These are phyloP conservation scores for Lontra canadensis DNA, from an alignment of 2,113 vertebrate species.

Conservation along the genomic window DNA sequence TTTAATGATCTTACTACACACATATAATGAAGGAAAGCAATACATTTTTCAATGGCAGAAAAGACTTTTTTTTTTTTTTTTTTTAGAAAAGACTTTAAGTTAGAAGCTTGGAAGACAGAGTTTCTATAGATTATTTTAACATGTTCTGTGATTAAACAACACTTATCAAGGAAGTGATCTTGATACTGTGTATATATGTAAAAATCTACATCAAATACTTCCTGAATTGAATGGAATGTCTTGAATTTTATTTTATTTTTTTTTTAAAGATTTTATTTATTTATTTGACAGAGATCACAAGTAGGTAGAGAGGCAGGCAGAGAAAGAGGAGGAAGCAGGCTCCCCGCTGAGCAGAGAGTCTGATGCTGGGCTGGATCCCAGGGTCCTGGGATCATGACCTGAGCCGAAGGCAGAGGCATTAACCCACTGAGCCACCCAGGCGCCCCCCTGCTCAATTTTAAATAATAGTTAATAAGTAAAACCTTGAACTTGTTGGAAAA, in stretches of 20 bases:
- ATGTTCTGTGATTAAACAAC: background rate
- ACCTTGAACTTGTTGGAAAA: background rate
- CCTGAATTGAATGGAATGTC: background rate
- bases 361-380: no score
- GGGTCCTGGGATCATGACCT: no score
- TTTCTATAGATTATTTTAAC: background rate
- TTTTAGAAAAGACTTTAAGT: background rate
- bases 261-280: no score
- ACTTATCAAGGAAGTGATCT: background rate
- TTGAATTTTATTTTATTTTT: conserved; percentile 7
- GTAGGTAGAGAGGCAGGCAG: no score
- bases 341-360: no score
- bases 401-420: no score
- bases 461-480: background rate
- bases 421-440: no score
- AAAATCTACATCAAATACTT: background rate
- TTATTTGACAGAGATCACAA: no score
- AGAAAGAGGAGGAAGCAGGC: no score
- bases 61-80: background rate
- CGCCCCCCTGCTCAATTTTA: background rate
- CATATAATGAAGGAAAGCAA: background rate
- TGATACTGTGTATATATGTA: background rate
- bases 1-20: background rate
- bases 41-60: background rate
- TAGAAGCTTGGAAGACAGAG: background rate